A percentile compares a stretch with the other conserved stretches of the same genome.
phyloP scores from a whole-genome alignment of 2,113 vertebrate genomes.

The Oplegnathus fasciatus region DNA sequence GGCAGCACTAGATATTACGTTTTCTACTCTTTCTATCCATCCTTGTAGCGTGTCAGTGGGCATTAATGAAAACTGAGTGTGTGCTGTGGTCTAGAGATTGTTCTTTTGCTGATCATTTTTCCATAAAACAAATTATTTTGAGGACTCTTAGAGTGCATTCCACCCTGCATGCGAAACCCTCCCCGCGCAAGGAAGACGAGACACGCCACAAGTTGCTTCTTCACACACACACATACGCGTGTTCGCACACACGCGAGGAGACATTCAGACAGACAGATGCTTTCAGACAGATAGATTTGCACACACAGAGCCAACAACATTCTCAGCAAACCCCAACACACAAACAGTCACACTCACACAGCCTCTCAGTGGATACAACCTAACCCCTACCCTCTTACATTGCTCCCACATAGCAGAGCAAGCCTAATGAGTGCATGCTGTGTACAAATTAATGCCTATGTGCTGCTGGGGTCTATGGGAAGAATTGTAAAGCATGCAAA shows the following conservation, averaged over 20 bases:
- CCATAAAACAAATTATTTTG: slow-evolving; percentile 65
- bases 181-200: slow-evolving; percentile 51
- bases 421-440: slow-evolving; percentile 52
- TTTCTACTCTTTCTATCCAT: neutral
- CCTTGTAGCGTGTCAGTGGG: slow-evolving; percentile 2
- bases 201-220: slow-evolving; percentile 54
- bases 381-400: slow-evolving; percentile 59
- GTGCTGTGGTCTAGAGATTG: slow-evolving; percentile 31
- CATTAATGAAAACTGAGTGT: slow-evolving; percentile 7
- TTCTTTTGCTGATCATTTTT: slow-evolving; percentile 51
- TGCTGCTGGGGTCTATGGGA: slow-evolving; percentile 34
- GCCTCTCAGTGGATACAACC: slow-evolving; percentile 59
- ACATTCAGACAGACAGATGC: slow-evolving; percentile 65
- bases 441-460: slow-evolving; percentile 54
- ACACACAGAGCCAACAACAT: slow-evolving; percentile 64
- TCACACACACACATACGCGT: slow-evolving; percentile 10
- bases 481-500: slow-evolving; percentile 36
- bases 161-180: slow-evolving; percentile 35
- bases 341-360: slow-evolving; percentile 56
- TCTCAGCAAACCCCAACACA: slow-evolving; percentile 59
- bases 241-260: slow-evolving; percentile 19
- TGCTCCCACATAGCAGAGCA: slow-evolving; percentile 47
- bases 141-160: slow-evolving; percentile 56
- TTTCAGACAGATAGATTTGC: slow-evolving; percentile 69
- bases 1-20: neutral